phyloP scores from a whole-genome alignment of 2,113 vertebrate genomes.

The Lepus americanus region DNA sequence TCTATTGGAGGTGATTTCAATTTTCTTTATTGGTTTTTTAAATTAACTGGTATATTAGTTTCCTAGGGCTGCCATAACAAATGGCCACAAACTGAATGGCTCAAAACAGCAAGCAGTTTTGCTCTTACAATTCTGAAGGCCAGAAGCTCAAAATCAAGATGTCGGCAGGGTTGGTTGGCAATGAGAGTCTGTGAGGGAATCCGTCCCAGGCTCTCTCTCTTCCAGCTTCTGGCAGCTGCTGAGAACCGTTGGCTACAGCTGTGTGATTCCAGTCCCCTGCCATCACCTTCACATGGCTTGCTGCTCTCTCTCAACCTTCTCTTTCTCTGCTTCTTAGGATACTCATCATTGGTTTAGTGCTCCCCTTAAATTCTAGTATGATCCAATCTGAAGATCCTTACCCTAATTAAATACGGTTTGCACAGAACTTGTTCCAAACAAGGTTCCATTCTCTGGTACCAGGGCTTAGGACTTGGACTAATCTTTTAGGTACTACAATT shows the following conservation, averaged over 20 bases:
- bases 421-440: background rate
- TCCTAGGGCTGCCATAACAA: background rate
- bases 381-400: background rate
- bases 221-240: background rate
- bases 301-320: background rate
- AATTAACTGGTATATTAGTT: slow-evolving; percentile 32
- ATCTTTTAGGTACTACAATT: background rate
- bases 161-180: background rate
- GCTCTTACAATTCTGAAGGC: background rate
- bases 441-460: background rate
- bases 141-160: background rate
- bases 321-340: background rate
- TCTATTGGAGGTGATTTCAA: slow-evolving; percentile 73
- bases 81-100: background rate
- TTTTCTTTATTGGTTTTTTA: slow-evolving; percentile 61
- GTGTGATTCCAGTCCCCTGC: background rate
- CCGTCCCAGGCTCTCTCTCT: background rate
- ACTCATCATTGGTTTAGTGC: no score
- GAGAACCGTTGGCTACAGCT: background rate
- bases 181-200: background rate
- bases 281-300: background rate
- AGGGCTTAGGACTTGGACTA: background rate
- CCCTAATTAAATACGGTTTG: background rate
- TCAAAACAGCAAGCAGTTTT: background rate
- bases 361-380: background rate